phyloP scores from a whole-genome alignment of 2,888 invertebrate species.

The Odontomyia ornata region DNA sequence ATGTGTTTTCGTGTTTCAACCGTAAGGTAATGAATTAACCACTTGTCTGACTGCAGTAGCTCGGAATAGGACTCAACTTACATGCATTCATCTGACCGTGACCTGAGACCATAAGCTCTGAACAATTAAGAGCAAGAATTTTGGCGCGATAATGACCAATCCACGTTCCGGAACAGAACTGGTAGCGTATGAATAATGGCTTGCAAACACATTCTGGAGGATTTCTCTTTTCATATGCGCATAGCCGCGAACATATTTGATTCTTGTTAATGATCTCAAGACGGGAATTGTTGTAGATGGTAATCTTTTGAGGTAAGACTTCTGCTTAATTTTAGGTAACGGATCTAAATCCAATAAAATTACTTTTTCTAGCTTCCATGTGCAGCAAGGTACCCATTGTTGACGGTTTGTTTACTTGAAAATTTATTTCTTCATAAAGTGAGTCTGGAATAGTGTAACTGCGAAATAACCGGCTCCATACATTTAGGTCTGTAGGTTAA shows the following conservation, averaged over 20 bases:
- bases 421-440: neutral
- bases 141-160: constrained; percentile 15
- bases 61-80: neutral
- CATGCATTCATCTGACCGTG: neutral
- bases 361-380: neutral
- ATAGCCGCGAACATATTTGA: too few species aligned
- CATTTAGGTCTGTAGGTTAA: neutral
- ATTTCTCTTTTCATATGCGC: too few species aligned
- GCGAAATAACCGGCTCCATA: neutral
- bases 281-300: too few species aligned
- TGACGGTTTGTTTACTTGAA: neutral
- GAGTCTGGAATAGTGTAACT: too few species aligned
- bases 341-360: neutral
- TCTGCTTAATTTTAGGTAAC: neutral
- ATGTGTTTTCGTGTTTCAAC: constrained; percentile 2
- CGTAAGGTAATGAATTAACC: neutral
- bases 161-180: neutral
- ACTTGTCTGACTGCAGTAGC: too few species aligned
- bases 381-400: neutral
- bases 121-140: constrained; percentile 8
- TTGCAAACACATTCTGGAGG: neutral
- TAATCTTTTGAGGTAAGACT: too few species aligned
- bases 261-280: too few species aligned
- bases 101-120: constrained; percentile 17
- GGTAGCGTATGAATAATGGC: neutral